phyloP scores from a whole-genome alignment of 2,113 vertebrate genomes.

The Gymnarchus niloticus region DNA sequence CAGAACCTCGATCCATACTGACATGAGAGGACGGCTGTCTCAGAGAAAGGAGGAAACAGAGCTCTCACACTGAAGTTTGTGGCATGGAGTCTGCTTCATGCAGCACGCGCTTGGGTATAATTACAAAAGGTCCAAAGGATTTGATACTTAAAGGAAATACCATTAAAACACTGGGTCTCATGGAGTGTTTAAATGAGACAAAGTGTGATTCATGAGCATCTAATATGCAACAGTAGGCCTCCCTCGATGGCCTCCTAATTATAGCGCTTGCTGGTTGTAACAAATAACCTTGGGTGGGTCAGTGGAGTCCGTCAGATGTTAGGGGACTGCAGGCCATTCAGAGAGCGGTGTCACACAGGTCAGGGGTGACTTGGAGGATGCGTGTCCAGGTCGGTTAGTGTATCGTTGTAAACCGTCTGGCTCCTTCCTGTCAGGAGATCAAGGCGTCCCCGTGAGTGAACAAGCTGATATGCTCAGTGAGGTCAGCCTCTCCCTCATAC shows the following conservation, averaged over 20 bases:
- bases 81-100: background rate
- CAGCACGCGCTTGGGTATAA: background rate
- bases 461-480: conserved; percentile 22
- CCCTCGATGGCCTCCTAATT: background rate
- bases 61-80: background rate
- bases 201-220: conserved; percentile 2
- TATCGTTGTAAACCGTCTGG: conserved; percentile 38
- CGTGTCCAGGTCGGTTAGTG: too few species aligned
- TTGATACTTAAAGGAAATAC: background rate
- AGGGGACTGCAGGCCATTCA: too few species aligned
- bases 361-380: background rate
- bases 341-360: too few species aligned
- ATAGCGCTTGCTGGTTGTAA: background rate
- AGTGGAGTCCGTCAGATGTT: conserved; percentile 17
- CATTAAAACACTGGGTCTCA: background rate
- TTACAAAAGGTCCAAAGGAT: background rate
- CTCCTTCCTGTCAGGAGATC: conserved; percentile 36
- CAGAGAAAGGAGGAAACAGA: background rate
- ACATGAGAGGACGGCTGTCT: background rate
- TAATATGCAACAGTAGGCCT: background rate
- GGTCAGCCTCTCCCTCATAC: conserved; percentile 19
- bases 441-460: conserved; percentile 35
- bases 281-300: background rate
- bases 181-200: background rate
- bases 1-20: too few species aligned